Evolutionary conservation across 2,113 vertebrate species (phyloP).

Genomic region (Halcyon senegalensis): DNA sequence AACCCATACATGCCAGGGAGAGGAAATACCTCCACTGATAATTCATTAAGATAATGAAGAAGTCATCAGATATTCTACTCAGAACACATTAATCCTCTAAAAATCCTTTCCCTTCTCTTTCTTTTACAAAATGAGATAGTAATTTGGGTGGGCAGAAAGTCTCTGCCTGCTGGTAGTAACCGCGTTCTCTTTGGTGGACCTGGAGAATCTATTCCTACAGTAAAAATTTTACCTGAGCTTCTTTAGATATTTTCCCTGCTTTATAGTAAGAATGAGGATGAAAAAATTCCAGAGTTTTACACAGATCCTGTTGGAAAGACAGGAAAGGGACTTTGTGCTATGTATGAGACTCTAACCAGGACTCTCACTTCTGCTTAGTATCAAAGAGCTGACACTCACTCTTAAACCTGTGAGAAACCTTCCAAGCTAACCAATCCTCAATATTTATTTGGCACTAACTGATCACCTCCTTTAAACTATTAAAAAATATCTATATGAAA

Average conservation of each 20-base stretch:
- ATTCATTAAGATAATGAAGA: background rate
- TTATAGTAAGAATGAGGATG: background rate
- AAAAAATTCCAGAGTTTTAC: fast-evolving
- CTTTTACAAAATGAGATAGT: background rate
- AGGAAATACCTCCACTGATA: background rate
- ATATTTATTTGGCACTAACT: background rate
- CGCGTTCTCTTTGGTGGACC: background rate
- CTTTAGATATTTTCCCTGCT: background rate
- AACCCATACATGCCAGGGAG: background rate
- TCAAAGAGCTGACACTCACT: background rate
- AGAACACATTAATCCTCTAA: background rate
- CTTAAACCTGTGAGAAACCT: background rate
- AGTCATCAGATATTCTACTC: background rate
- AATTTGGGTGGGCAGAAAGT: background rate
- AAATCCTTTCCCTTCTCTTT: background rate
- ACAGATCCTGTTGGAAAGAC: background rate
- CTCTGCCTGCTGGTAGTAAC: background rate
- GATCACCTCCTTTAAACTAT: background rate
- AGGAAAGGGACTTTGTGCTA: background rate
- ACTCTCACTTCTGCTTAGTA: background rate
- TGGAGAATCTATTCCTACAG: background rate
- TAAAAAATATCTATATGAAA: background rate
- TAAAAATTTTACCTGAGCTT: background rate
- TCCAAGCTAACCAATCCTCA: background rate
- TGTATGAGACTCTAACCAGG: background rate